A percentile compares a stretch with the other conserved stretches of the same genome.
Evolutionary conservation across 2,797 vertebrate genomes (phyloP).

Genomic region (Enteromius anoplus): DNA sequence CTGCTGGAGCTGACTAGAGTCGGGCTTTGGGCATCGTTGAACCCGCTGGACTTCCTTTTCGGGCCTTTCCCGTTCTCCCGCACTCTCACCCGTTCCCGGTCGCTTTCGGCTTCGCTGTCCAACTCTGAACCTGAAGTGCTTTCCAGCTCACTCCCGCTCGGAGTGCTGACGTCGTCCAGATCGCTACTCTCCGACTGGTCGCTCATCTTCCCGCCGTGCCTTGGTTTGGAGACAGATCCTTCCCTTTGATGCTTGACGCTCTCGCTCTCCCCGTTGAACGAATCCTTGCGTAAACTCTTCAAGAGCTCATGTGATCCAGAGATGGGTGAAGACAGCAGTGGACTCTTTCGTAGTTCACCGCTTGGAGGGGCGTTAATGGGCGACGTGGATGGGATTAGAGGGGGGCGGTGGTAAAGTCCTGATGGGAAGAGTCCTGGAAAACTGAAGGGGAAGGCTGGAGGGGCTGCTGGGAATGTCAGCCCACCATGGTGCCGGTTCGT

Average conservation of each 20-base stretch:
- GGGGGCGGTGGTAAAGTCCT: slow-evolving; percentile 96
- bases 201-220: slow-evolving; percentile 90
- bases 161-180: slow-evolving; percentile 89
- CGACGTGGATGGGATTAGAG: slow-evolving; percentile 91
- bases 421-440: slow-evolving; percentile 98
- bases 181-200: slow-evolving; percentile 97
- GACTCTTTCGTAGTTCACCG: slow-evolving; percentile 83
- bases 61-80: slow-evolving; percentile 94
- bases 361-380: slow-evolving; percentile 86
- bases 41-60: slow-evolving; percentile 86
- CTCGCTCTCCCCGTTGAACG: slow-evolving; percentile 81
- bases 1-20: slow-evolving; percentile 73
- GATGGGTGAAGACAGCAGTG: slow-evolving; percentile 87
- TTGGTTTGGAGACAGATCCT: slow-evolving; percentile 86
- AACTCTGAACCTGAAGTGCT: slow-evolving; percentile 90
- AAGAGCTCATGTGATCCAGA: slow-evolving; percentile 92
- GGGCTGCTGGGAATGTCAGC: slow-evolving; percentile 95
- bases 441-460: slow-evolving; percentile 96
- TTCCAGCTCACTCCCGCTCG: slow-evolving; percentile 94
- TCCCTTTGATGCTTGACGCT: slow-evolving; percentile 82
- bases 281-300: slow-evolving; percentile 92
- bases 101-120: slow-evolving; percentile 96
- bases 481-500: slow-evolving; percentile 93
- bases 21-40: slow-evolving; percentile 81
- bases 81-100: slow-evolving; percentile 89